Conservation (phyloP, 2,113 vertebrate species). For the Hydrolagus affinis region DNA sequence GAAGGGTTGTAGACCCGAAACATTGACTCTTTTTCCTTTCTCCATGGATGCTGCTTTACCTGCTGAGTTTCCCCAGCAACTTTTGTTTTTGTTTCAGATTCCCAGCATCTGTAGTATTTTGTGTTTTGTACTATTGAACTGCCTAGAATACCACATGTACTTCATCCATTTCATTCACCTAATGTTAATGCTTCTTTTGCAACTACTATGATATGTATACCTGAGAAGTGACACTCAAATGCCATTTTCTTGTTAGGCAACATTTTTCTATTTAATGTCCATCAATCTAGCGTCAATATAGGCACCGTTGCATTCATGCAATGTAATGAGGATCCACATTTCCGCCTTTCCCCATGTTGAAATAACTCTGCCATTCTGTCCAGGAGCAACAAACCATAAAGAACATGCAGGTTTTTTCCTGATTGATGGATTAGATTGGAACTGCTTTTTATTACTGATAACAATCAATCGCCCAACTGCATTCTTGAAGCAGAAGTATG, state of each 20-base stretch:
- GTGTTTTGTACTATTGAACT: no score
- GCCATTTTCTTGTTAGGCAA: not conserved
- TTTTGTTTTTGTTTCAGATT: no score
- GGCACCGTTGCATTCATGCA: no score
- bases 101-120: no score
- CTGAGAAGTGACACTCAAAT: not conserved
- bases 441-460: slow-evolving; percentile 9
- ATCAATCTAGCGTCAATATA: not conserved
- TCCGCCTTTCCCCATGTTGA: not conserved
- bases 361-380: not conserved
- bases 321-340: not conserved
- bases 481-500: slow-evolving; percentile 10
- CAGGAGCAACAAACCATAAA: not conserved
- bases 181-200: not conserved
- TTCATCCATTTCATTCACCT: not conserved
- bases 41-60: no score
- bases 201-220: not conserved
- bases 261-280: not conserved
- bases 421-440: not conserved
- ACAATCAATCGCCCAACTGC: not conserved
- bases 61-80: no score
- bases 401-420: not conserved
- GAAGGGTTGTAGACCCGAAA: no score
- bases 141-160: not conserved
- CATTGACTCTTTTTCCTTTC: no score